These are phyloP conservation scores for Hippotragus niger DNA, from an alignment of 2,113 vertebrate genomes.

Conservation along the genomic window DNA sequence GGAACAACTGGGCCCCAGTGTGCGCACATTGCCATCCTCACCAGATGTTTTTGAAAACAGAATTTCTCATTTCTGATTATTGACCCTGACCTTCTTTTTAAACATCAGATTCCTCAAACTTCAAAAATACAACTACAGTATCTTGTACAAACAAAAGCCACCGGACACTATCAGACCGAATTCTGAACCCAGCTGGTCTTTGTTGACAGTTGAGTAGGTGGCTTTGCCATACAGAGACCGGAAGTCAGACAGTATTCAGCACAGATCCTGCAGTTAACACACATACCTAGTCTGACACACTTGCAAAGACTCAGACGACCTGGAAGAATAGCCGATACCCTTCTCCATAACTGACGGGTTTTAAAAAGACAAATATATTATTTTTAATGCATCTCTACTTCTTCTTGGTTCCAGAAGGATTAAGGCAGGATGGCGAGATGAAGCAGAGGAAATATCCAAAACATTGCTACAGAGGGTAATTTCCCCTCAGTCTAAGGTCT, in stretches of 20 bases:
- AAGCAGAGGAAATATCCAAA: neutral
- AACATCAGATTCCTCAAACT: conserved; percentile 76
- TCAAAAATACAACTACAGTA: neutral
- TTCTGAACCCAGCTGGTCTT: neutral
- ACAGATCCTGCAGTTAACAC: conserved; percentile 73
- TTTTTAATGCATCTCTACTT: neutral
- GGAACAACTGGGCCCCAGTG: neutral
- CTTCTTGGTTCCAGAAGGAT: neutral
- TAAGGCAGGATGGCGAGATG: neutral
- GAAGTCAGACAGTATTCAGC: conserved; percentile 76
- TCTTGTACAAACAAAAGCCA: conserved; percentile 69
- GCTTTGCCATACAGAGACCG: conserved; percentile 55
- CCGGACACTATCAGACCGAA: conserved; percentile 54
- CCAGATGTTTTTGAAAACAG: neutral
- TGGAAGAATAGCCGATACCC: neutral
- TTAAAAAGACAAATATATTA: neutral
- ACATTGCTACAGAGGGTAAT: neutral
- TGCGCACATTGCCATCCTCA: neutral
- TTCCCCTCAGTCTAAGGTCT: neutral
- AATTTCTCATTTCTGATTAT: conserved; percentile 48
- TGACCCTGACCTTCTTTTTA: conserved; percentile 47
- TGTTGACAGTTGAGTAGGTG: neutral
- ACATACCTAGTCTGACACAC: conserved; percentile 65
- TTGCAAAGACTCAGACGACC: conserved; percentile 67
- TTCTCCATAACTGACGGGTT: neutral